Conservation (phyloP, 2,113 vertebrate genomes). For the Chlorocebus sabaeus region DNA sequence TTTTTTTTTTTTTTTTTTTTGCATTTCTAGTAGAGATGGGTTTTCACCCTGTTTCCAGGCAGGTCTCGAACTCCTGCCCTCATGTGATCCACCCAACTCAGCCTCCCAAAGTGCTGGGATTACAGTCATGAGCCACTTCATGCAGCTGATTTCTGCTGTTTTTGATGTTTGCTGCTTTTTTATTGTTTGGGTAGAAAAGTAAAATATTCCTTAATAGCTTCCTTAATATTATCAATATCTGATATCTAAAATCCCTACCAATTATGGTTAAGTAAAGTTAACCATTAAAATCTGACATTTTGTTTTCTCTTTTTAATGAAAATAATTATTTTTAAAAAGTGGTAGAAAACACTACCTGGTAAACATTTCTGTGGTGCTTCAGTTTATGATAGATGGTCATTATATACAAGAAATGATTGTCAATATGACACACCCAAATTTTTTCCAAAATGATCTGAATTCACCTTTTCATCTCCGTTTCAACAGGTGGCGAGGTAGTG, state of each 20-base stretch:
- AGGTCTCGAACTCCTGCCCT: too few relatives aligned
- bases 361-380: background rate
- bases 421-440: fast-evolving
- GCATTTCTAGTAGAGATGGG: too few relatives aligned
- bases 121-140: too few relatives aligned
- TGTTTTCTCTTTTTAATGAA: background rate
- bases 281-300: background rate
- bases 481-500: slow-evolving; percentile 88
- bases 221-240: background rate
- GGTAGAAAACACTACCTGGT: background rate
- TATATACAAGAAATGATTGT: background rate
- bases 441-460: background rate
- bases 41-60: too few relatives aligned
- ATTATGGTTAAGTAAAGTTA: background rate
- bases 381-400: background rate
- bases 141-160: background rate
- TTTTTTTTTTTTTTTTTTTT: too few relatives aligned
- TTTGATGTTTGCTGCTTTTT: background rate
- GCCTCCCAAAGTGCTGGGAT: too few relatives aligned
- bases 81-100: too few relatives aligned
- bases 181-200: background rate
- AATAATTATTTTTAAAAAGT: background rate
- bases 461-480: background rate
- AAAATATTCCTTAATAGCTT: background rate
- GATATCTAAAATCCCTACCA: background rate